Evolutionary conservation across 2,113 vertebrate species (phyloP).

Genomic region (Megalops atlanticus): DNA sequence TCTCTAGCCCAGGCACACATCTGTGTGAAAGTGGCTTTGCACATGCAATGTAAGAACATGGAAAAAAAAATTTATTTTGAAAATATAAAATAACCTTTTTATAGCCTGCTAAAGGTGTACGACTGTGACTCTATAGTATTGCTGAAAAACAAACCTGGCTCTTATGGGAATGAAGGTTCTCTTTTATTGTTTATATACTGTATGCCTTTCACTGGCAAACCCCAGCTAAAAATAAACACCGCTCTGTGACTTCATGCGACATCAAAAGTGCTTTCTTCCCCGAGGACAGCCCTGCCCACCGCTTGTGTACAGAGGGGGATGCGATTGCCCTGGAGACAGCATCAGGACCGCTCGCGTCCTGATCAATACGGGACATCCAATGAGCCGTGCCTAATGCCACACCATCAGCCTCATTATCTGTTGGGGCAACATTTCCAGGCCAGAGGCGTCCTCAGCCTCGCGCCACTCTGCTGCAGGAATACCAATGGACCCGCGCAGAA

Average conservation of each 20-base stretch:
- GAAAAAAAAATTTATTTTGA: background rate
- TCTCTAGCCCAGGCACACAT: background rate
- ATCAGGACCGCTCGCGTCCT: background rate
- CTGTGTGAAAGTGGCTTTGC: background rate
- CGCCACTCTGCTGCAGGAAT: background rate
- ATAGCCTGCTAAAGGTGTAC: too few relatives aligned
- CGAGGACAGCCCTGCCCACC: background rate
- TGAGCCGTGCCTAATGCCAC: slow-evolving; percentile 3
- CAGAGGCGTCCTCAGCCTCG: background rate
- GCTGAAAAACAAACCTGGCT: too few relatives aligned
- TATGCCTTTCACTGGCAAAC: background rate
- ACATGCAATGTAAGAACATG: background rate
- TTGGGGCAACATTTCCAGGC: background rate
- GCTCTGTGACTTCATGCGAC: background rate
- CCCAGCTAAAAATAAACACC: background rate
- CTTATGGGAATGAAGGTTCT: background rate
- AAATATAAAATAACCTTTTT: background rate
- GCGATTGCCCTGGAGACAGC: too few relatives aligned
- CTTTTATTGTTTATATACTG: background rate
- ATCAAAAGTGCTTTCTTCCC: slow-evolving; percentile 1
- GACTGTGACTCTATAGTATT: too few relatives aligned
- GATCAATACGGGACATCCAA: slow-evolving; percentile 13
- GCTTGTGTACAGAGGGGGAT: background rate
- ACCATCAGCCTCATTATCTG: slow-evolving; percentile 26
- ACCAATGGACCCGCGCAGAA: background rate